Percentiles rank a stretch among this genome's conserved stretches.
These are phyloP conservation scores for Heliconius congener DNA, from an alignment of 1,140 invertebrate genomes.

Conservation along the genomic window DNA sequence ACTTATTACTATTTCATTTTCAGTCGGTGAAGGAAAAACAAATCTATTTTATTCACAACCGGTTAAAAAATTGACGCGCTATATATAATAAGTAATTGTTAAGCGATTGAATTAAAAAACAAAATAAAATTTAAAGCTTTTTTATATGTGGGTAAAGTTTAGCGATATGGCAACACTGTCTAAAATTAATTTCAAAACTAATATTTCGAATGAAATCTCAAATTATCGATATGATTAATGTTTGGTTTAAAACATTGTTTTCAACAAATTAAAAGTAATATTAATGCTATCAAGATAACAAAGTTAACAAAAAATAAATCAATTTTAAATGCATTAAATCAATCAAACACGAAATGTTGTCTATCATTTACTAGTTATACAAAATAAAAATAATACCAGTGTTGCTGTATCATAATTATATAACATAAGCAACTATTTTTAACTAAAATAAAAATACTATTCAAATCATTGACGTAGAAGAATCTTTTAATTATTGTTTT, in stretches of 20 bases:
- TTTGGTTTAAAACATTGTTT: too few species aligned
- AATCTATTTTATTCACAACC: conserved; percentile 59
- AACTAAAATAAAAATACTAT: neutral
- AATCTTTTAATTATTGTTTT: neutral
- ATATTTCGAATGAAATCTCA: neutral
- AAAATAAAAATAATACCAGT: conserved; percentile 5
- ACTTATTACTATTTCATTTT: conserved; percentile 51
- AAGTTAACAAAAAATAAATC: too few species aligned
- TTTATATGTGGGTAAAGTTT: conserved; percentile 4
- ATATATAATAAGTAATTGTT: conserved; percentile 24
- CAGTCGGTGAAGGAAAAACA: conserved; percentile 44
- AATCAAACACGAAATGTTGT: too few species aligned
- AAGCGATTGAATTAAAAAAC: neutral
- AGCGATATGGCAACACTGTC: conserved; percentile 19
- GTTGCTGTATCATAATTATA: conserved; percentile 19
- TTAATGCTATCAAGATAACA: too few species aligned
- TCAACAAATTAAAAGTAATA: too few species aligned
- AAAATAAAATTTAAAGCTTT: conserved; percentile 12
- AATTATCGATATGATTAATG: too few species aligned
- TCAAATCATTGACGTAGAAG: neutral
- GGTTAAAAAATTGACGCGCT: conserved; percentile 54
- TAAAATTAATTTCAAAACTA: neutral
- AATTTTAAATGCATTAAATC: too few species aligned
- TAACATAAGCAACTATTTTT: neutral
- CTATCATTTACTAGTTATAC: neutral